A percentile compares a stretch with the other conserved stretches of the same genome.
These are phyloP conservation scores for Entomobrya multifasciata DNA, from an alignment of 2,888 invertebrate species.

Conservation along the genomic window DNA sequence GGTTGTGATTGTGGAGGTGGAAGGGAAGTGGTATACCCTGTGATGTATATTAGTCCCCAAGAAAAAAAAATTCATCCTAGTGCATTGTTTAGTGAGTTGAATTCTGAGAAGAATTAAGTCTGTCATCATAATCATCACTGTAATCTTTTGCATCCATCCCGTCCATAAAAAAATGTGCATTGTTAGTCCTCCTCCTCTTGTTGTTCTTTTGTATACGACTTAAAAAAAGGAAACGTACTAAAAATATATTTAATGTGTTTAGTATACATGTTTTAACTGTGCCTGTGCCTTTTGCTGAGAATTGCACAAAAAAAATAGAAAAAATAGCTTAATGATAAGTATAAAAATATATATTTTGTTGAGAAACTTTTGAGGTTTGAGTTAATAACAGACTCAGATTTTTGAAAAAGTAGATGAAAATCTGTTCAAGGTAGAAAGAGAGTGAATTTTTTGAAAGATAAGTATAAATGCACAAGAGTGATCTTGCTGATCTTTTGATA, in stretches of 20 bases:
- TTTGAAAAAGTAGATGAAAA: no score
- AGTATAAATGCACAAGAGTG: not conserved
- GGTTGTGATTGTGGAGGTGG: not conserved
- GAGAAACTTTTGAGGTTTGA: no score
- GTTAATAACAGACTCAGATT: no score
- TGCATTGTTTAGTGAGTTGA: conserved; percentile 33
- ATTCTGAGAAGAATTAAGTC: conserved; percentile 53
- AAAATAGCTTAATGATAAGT: not conserved
- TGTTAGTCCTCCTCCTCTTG: no score
- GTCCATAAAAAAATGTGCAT: conserved; percentile 33
- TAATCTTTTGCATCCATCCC: conserved; percentile 18
- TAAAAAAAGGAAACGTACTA: conserved; percentile 1
- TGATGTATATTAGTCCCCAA: not conserved
- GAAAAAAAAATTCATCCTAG: not conserved
- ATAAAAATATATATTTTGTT: not conserved
- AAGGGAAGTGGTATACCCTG: conserved; percentile 7
- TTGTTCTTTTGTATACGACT: conserved; percentile 24
- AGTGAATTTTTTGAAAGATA: no score
- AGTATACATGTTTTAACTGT: not conserved
- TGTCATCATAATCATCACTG: conserved; percentile 29
- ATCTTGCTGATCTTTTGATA: conserved; percentile 2
- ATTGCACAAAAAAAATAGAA: conserved; percentile 22
- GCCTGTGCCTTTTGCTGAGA: not conserved
- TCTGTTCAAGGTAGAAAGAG: no score
- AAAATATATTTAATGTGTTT: not conserved